Evolutionary conservation across 2,113 vertebrate species (phyloP).

Genomic region (Etia nguti): DNA sequence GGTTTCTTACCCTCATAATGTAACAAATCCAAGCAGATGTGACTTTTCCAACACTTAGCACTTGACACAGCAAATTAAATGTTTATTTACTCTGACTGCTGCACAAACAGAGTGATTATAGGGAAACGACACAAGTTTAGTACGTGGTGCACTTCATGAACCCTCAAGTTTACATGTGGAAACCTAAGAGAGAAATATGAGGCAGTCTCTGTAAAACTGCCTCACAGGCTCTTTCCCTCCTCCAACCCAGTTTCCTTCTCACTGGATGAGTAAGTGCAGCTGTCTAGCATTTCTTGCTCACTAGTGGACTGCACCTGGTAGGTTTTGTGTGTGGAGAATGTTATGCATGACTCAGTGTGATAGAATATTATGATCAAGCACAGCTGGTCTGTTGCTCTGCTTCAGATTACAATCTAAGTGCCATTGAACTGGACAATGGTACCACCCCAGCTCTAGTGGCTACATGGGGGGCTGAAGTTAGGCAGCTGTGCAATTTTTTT

Average conservation of each 20-base stretch:
- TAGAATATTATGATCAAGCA: conserved; percentile 23
- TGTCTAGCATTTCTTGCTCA: conserved; percentile 43
- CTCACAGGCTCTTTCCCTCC: conserved; percentile 19
- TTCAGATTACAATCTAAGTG: conserved; percentile 3
- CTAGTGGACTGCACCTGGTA: conserved; percentile 45
- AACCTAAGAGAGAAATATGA: conserved; percentile 32
- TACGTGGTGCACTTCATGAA: conserved; percentile 20
- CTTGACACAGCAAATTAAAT: neutral
- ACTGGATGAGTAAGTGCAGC: conserved; percentile 54
- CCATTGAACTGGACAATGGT: conserved; percentile 12
- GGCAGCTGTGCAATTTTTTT: neutral
- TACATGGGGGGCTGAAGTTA: neutral
- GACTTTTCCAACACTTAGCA: neutral
- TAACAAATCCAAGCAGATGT: neutral
- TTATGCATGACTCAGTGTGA: conserved; percentile 20
- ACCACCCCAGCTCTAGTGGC: neutral
- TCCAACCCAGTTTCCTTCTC: conserved; percentile 26
- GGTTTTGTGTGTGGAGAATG: conserved; percentile 37
- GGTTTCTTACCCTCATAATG: neutral
- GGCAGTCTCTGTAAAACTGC: conserved; percentile 25
- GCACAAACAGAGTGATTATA: neutral
- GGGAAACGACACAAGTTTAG: neutral
- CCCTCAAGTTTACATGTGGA: conserved; percentile 24
- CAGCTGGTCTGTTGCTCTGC: conserved; percentile 14
- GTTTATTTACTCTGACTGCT: neutral